Base-by-base conservation (phyloP, 2,888 invertebrate species). In the Frankliniella intonsa region DNA sequence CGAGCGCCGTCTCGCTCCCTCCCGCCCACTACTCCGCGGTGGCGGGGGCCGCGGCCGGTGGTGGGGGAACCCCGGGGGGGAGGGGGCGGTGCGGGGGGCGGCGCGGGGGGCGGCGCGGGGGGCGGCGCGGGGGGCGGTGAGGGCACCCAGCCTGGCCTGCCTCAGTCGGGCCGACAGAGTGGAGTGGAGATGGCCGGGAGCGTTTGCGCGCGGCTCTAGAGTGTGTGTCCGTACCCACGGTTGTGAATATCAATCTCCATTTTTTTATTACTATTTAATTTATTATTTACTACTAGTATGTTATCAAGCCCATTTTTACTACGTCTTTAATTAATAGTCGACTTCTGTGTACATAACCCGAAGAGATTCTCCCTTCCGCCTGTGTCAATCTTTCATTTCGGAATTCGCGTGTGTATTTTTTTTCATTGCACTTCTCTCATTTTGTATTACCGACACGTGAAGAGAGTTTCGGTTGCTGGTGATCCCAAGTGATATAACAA, bases 171-270 rank as follows among this genome's bases (percentile, higher is more conserved):
- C 25, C 69, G 69, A 22, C 69, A 76, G 69, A 76, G 69, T 25
- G 69, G 69, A 76, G 69, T 76, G 10, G 25, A 25, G 69, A 76
- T 76, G 69, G 69, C 69, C 69, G 69, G 69, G 69, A 76, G 22
- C 69, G 69, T 17, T 17, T 12, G n/a, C 69, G 69, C 69, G 22
- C 25, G 69, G 69, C 69, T 76, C 69, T 76, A 76, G 38, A 38
- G 69, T 76, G 69, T 76, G 69, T 76, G 69, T 76, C 69, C 69
- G 69, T 76, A 22, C 25, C 69, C 69, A 22, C 25, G 69, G 69
- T 76, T 76, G 69, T 76, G 69, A 76, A 76, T 76, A 76, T 76
- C 69, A 76, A 76, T 76, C 69, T 76, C 69, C 69, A 22, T 25
- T 76, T 76, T 76, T 76, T 76, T 25, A n/a, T 12, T 55, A 19